A percentile compares a stretch with the other conserved stretches of the same genome.
These are phyloP conservation scores for Coleophora deauratella DNA, from an alignment of 2,888 invertebrate species.

Conservation along the genomic window DNA sequence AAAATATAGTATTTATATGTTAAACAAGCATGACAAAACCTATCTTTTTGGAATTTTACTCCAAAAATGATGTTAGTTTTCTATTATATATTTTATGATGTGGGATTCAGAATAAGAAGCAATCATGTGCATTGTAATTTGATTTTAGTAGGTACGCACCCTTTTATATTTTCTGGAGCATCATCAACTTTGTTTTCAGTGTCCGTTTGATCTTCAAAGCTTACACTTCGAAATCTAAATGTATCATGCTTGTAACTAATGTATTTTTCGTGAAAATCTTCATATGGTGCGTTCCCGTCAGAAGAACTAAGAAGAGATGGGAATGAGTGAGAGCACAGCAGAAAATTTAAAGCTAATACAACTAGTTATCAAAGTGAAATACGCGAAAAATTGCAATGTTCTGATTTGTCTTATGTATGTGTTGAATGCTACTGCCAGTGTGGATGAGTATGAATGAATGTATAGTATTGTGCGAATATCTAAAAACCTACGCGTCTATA, in stretches of 20 bases:
- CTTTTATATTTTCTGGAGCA: conserved; percentile 39
- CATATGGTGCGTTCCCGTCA: conserved; percentile 74
- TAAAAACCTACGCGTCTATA: conserved; percentile 11
- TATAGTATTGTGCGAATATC: conserved; percentile 18
- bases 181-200: conserved; percentile 42
- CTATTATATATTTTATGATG: too few species aligned
- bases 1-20: conserved; percentile 20
- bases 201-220: conserved; percentile 77
- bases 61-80: too few species aligned
- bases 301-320: conserved; percentile 72
- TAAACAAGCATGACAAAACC: neutral
- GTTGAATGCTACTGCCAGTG: conserved; percentile 12
- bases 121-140: too few species aligned
- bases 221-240: conserved; percentile 83
- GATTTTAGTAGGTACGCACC: conserved; percentile 32
- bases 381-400: too few species aligned
- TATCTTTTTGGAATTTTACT: too few species aligned
- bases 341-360: too few species aligned
- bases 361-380: too few species aligned
- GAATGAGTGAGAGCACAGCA: conserved; percentile 49
- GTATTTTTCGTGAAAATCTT: conserved; percentile 88
- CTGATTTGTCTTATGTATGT: conserved; percentile 2
- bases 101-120: too few species aligned
- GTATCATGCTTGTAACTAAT: conserved; percentile 81
- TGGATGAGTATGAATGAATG: conserved; percentile 17